These are phyloP conservation scores for Thunnus thynnus DNA, from an alignment of 2,113 vertebrate genomes.

Conservation along the genomic window DNA sequence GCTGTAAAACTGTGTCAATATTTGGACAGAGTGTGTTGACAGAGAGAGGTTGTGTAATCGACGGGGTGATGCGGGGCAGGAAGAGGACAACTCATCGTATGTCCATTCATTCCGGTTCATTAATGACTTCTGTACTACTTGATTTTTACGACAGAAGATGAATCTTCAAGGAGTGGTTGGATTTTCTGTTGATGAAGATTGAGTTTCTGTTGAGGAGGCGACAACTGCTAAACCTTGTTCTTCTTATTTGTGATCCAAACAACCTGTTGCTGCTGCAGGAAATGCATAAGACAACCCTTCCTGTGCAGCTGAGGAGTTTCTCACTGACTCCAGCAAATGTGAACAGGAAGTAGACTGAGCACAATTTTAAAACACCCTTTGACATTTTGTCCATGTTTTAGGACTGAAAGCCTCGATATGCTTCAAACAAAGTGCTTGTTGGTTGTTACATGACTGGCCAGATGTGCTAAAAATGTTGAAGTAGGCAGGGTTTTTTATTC, in stretches of 20 bases:
- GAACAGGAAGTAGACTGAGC: not conserved
- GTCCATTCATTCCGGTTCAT: not conserved
- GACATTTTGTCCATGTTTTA: no score
- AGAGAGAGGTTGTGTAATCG: not conserved
- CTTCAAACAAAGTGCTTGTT: not conserved
- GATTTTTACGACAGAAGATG: no score
- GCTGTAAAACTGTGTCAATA: slow-evolving; percentile 31
- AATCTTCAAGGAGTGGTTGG: not conserved
- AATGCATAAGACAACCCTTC: not conserved
- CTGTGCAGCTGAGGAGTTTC: slow-evolving; percentile 1
- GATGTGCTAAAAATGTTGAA: no score
- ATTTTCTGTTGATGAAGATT: not conserved
- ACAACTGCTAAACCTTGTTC: slow-evolving; percentile 21
- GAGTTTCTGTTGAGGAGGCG: not conserved
- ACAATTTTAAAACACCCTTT: not conserved
- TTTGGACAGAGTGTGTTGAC: slow-evolving; percentile 35
- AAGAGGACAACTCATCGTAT: not conserved
- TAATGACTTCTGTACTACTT: not conserved
- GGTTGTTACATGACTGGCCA: no score
- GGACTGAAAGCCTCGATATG: not conserved
- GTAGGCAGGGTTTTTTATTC: no score
- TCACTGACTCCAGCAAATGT: slow-evolving; percentile 1
- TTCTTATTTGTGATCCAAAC: slow-evolving; percentile 14
- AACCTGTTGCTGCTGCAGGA: slow-evolving; percentile 8
- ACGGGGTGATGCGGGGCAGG: not conserved